Evolutionary conservation across 2,797 vertebrate genomes (phyloP).

Genomic region (Sebastes hubbsi): DNA sequence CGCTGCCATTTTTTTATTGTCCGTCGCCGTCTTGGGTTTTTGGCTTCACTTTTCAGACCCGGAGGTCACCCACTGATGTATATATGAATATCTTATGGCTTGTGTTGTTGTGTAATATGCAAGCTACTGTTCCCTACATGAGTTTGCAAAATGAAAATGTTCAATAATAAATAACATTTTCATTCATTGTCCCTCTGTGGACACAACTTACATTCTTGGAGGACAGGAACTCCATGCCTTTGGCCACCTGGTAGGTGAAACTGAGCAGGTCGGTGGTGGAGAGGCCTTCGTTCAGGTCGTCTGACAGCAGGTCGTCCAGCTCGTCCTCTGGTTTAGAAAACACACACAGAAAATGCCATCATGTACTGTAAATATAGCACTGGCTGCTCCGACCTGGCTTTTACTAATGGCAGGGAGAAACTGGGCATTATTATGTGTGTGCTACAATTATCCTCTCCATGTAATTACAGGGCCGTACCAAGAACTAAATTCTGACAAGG

Average conservation of each 20-base stretch:
- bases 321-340: conserved; percentile 82
- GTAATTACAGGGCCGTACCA: conserved; percentile 78
- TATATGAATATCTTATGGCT: no score
- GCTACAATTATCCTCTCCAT: conserved; percentile 79
- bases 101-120: no score
- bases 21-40: no score
- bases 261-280: conserved; percentile 93
- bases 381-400: conserved; percentile 64
- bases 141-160: no score
- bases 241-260: conserved; percentile 97
- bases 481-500: conserved; percentile 72
- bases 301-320: conserved; percentile 90
- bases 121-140: no score
- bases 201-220: conserved; percentile 93
- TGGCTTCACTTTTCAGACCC: no score
- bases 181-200: neutral
- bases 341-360: conserved; percentile 18
- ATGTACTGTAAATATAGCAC: conserved; percentile 72
- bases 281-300: conserved; percentile 90
- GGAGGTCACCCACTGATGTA: no score
- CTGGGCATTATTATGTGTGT: conserved; percentile 72
- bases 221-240: conserved; percentile 98
- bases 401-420: conserved; percentile 77
- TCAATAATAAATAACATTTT: no score
- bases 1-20: no score